Evolutionary conservation across 2,888 invertebrate species (phyloP).

Genomic region (Amiota minor): DNA sequence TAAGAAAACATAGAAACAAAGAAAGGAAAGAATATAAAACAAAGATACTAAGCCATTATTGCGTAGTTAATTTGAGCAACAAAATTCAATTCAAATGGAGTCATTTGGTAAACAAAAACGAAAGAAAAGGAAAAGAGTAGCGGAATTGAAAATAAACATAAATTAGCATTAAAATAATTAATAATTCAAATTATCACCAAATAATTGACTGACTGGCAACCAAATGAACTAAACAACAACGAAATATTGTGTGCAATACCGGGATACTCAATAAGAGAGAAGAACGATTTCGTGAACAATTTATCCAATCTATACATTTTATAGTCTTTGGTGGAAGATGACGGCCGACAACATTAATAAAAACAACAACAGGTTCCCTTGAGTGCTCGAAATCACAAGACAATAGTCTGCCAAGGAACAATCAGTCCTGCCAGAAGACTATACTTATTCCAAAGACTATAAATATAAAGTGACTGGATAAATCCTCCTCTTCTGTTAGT

Average conservation of each 20-base stretch:
- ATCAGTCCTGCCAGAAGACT: no score
- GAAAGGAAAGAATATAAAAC: constrained; percentile 46
- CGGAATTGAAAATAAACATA: constrained; percentile 42
- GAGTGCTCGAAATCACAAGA: no score
- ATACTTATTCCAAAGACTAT: no score
- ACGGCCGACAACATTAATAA: no score
- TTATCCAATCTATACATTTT: no score
- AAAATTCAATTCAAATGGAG: background rate
- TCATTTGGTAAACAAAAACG: constrained; percentile 8
- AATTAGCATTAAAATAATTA: constrained; percentile 49
- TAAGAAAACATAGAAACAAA: constrained; percentile 41
- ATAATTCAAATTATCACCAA: constrained; percentile 18
- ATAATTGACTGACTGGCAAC: no score
- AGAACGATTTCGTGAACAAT: constrained; percentile 47
- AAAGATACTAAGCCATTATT: background rate
- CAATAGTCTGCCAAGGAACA: no score
- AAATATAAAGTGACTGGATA: no score
- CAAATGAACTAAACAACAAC: background rate
- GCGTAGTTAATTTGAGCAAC: background rate
- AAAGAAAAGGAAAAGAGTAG: background rate
- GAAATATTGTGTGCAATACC: background rate
- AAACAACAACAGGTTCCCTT: no score
- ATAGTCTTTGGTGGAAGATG: constrained; percentile 43
- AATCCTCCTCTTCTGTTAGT: no score
- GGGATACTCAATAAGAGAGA: background rate